Evolutionary conservation across 2,113 vertebrate genomes (phyloP).

Genomic region (Macaca fascicularis): DNA sequence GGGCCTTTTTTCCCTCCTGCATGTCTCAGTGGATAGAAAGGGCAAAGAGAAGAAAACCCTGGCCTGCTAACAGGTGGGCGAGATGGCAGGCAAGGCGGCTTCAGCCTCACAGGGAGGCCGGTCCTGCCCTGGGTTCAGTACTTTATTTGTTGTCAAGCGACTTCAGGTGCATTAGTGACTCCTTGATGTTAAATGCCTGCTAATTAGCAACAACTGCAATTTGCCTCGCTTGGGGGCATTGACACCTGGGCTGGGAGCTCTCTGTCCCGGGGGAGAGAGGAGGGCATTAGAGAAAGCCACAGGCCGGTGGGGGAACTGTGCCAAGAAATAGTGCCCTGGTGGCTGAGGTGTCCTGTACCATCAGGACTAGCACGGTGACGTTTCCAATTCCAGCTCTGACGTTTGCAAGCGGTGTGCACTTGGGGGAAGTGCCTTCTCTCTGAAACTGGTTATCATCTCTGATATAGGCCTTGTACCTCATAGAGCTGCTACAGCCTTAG

Average conservation of each 20-base stretch:
- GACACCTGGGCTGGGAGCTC: background rate
- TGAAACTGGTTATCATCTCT: background rate
- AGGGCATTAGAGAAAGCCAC: background rate
- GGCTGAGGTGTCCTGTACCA: accelerated
- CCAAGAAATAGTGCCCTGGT: background rate
- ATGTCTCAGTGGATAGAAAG: background rate
- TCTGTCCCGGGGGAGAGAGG: background rate
- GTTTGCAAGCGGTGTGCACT: too few relatives aligned
- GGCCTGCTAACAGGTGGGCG: background rate
- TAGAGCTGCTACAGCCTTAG: background rate
- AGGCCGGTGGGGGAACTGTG: accelerated
- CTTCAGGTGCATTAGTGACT: background rate
- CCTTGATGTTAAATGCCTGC: constrained; percentile 14
- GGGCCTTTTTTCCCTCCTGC: background rate
- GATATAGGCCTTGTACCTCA: too few relatives aligned
- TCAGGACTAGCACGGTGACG: background rate
- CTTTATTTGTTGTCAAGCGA: constrained; percentile 15
- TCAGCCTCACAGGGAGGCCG: background rate
- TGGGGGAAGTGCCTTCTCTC: background rate
- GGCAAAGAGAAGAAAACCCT: background rate
- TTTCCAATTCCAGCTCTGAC: background rate
- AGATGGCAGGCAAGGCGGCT: background rate
- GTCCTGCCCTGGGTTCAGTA: background rate
- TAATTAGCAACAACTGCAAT: background rate
- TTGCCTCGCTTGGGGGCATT: background rate